These are phyloP conservation scores for Litoditis marina DNA, from an alignment of 2,888 invertebrate genomes.

Conservation along the genomic window DNA sequence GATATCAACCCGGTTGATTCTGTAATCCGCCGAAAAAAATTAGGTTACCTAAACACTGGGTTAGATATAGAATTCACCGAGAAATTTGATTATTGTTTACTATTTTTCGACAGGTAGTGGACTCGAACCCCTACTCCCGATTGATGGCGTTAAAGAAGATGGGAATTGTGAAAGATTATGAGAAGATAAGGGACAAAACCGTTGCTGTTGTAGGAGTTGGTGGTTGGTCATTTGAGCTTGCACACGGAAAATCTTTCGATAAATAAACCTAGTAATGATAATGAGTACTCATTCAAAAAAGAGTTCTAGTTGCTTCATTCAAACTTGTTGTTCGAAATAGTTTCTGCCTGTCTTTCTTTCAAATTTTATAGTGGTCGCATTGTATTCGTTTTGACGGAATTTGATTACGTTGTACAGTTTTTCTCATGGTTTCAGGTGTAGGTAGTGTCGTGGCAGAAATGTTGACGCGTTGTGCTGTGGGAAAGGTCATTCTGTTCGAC, in stretches of 20 bases:
- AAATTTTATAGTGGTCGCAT: background rate
- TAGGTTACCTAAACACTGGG: too few relatives aligned
- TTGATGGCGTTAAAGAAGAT: constrained; percentile 93
- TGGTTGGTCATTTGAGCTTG: constrained; percentile 63
- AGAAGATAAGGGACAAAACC: constrained; percentile 77
- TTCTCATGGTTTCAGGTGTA: constrained; percentile 75
- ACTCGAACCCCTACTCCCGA: constrained; percentile 96
- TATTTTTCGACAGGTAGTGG: constrained; percentile 67
- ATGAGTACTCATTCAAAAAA: too few relatives aligned
- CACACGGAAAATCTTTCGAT: background rate
- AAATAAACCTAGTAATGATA: too few relatives aligned
- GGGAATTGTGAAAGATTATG: constrained; percentile 98
- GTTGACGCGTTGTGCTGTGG: constrained; percentile 95
- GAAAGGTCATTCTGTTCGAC: constrained; percentile 82
- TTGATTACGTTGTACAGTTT: too few relatives aligned
- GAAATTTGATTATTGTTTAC: background rate
- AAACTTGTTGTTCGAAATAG: too few relatives aligned
- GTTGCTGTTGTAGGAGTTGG: constrained; percentile 95
- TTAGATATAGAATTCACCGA: background rate
- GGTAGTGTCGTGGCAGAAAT: constrained; percentile 99
- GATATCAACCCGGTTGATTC: too few relatives aligned
- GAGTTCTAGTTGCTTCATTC: too few relatives aligned
- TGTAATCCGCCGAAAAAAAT: too few relatives aligned
- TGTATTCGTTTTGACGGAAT: too few relatives aligned
- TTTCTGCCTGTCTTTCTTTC: background rate